phyloP scores from a whole-genome alignment of 2,888 invertebrate genomes.

The Margaritifera margaritifera region DNA sequence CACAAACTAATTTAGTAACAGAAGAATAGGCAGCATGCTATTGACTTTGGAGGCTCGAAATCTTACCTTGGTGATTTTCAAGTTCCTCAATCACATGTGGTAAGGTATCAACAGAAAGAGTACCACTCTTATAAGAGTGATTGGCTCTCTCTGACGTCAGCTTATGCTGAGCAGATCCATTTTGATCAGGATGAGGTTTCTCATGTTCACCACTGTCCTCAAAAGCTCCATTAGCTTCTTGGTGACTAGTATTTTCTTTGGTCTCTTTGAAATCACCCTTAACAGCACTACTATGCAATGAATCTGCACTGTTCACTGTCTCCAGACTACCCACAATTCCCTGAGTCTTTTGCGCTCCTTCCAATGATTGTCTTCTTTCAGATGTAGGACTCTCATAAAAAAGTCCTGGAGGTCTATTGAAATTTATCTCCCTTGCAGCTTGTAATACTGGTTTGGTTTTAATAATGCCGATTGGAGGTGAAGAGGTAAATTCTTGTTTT shows the following conservation, averaged over 20 bases:
- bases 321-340: no score
- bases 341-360: no score
- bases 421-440: slow-evolving; percentile 45
- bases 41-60: neutral
- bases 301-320: no score
- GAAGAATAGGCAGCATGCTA: neutral
- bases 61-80: slow-evolving; percentile 26
- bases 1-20: neutral
- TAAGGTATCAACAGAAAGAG: slow-evolving; percentile 29
- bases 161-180: neutral
- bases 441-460: slow-evolving; percentile 44
- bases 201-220: neutral
- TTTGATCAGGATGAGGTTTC: slow-evolving; percentile 5
- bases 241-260: no score
- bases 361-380: no score
- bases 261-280: no score
- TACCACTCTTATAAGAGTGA: slow-evolving; percentile 5
- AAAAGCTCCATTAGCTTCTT: no score
- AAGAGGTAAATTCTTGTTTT: slow-evolving; percentile 59
- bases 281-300: no score
- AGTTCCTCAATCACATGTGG: slow-evolving; percentile 25
- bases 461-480: slow-evolving; percentile 52
- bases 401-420: slow-evolving; percentile 8
- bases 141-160: neutral
- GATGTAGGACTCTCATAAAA: neutral